These are phyloP conservation scores for Hypomecis atomaria DNA, from an alignment of 2,888 invertebrate genomes.

Conservation along the genomic window DNA sequence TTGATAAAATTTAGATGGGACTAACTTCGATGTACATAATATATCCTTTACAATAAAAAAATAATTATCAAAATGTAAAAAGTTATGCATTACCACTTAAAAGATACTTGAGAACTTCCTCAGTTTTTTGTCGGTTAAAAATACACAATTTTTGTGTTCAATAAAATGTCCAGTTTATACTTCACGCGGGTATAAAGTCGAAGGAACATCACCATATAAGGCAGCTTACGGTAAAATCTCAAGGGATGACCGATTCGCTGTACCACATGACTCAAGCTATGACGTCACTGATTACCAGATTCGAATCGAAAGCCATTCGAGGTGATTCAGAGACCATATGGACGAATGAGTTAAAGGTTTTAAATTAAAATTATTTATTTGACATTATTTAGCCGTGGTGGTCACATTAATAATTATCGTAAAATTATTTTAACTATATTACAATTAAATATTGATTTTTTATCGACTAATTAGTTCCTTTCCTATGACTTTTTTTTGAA, in stretches of 20 bases:
- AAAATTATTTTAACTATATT: no score
- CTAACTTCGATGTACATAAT: no score
- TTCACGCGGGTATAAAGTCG: neutral
- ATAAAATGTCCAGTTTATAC: neutral
- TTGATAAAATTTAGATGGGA: no score
- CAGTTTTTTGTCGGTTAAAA: no score
- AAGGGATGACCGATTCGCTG: slow-evolving; percentile 24
- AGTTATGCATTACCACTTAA: no score
- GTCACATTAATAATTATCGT: no score
- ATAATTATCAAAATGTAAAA: no score
- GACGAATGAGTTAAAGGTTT: slow-evolving; percentile 21
- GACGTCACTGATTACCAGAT: slow-evolving; percentile 35
- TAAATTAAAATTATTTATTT: slow-evolving; percentile 1
- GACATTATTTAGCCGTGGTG: neutral
- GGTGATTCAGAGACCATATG: slow-evolving; percentile 39
- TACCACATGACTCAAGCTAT: slow-evolving; percentile 30
- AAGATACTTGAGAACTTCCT: no score
- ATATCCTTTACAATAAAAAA: no score
- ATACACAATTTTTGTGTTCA: no score
- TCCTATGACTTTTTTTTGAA: neutral
- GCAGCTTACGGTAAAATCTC: slow-evolving; percentile 6
- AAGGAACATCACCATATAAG: slow-evolving; percentile 32
- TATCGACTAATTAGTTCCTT: neutral
- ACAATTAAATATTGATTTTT: neutral
- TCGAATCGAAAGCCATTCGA: slow-evolving; percentile 40